A percentile compares a stretch with the other conserved stretches of the same genome.
Conservation (phyloP, 2,113 vertebrate species). For the Psilopsiagon aymara region DNA sequence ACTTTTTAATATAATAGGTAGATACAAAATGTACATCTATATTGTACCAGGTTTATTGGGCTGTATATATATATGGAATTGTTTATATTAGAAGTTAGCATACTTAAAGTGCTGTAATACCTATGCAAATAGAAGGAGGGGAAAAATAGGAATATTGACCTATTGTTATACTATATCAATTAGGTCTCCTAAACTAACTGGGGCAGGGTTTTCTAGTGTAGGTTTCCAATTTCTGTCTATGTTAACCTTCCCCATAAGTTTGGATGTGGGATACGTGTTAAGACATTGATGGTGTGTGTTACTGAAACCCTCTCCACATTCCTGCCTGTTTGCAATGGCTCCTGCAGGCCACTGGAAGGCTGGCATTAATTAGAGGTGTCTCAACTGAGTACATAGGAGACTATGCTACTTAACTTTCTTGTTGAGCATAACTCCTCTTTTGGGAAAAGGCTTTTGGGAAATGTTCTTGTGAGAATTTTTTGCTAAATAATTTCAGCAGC, state of each 20-base stretch:
- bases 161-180: not conserved
- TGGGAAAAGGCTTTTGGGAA: not conserved
- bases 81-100: not conserved
- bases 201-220: not conserved
- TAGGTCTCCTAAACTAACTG: not conserved
- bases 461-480: not conserved
- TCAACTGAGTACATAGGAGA: not conserved
- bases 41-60: not conserved
- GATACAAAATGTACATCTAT: not conserved
- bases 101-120: not conserved
- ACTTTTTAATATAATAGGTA: not conserved
- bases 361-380: not conserved
- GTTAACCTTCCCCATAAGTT: not conserved
- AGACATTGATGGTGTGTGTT: not conserved
- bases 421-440: not conserved
- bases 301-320: not conserved
- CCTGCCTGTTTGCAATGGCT: not conserved
- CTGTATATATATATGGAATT: not conserved
- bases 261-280: not conserved
- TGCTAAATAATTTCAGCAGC: not conserved
- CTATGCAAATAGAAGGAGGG: not conserved
- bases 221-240: not conserved
- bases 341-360: not conserved
- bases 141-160: not conserved
- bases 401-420: not conserved